phyloP scores from a whole-genome alignment of 1,140 invertebrate species.

The Papilio dardanus region DNA sequence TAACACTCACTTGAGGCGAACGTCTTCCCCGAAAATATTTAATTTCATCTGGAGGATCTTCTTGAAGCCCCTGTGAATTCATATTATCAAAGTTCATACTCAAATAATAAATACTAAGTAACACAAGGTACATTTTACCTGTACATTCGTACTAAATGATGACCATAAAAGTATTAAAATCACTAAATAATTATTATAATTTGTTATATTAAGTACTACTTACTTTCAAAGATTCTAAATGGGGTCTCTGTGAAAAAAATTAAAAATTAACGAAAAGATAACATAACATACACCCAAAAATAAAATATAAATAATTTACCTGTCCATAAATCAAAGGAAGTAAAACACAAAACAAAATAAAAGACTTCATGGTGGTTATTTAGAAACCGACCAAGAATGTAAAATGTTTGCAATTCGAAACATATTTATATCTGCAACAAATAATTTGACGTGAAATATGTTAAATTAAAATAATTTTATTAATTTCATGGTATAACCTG shows the following conservation, averaged over 20 bases:
- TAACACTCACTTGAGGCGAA: neutral
- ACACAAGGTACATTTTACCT: too few relatives aligned
- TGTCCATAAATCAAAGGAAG: neutral
- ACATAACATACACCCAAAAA: too few relatives aligned
- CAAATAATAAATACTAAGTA: too few relatives aligned
- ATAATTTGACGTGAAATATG: neutral
- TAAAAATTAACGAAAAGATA: too few relatives aligned
- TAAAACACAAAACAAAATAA: neutral
- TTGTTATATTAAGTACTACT: neutral
- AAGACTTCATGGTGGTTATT: neutral
- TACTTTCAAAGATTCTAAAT: neutral
- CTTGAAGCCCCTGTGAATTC: neutral
- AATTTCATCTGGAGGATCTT: neutral
- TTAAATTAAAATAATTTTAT: neutral
- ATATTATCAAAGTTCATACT: neutral
- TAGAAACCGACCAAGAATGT: neutral
- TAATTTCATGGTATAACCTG: constrained; percentile 6
- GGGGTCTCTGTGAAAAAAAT: neutral
- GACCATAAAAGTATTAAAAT: too few relatives aligned
- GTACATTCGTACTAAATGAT: too few relatives aligned
- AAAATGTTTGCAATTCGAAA: neutral
- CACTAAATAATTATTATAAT: neutral
- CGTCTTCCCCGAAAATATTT: neutral
- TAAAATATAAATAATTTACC: constrained; percentile 1
- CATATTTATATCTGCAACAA: neutral